These are phyloP conservation scores for Drosophila nr. perissopoda DNA, from an alignment of 2,888 invertebrate species.

Conservation along the genomic window DNA sequence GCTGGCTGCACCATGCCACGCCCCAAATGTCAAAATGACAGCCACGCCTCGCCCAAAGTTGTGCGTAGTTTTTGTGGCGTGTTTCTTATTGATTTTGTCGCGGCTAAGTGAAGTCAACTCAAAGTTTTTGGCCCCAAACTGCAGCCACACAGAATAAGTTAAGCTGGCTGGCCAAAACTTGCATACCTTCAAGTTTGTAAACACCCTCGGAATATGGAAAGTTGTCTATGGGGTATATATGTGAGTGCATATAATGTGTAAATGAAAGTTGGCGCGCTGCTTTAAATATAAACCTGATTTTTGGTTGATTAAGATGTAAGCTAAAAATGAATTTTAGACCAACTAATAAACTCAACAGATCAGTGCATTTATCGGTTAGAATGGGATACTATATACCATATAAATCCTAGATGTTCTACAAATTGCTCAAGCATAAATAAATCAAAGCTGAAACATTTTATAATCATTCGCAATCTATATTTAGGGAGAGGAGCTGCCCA, in stretches of 20 bases:
- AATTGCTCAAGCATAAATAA: neutral
- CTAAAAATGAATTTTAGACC: neutral
- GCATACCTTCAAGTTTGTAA: conserved; percentile 20
- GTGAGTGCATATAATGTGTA: neutral
- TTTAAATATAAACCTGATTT: rapidly evolving
- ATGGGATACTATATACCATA: neutral
- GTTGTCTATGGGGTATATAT: neutral
- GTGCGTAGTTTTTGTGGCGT: conserved; percentile 35
- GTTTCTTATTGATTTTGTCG: conserved; percentile 55
- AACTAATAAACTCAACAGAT: neutral
- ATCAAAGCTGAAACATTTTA: neutral
- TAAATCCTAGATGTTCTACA: neutral
- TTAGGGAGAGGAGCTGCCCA: neutral
- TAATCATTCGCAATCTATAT: neutral
- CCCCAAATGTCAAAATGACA: conserved; percentile 9
- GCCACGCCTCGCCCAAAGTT: conserved; percentile 20
- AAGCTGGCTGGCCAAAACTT: conserved; percentile 19
- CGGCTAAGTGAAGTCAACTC: conserved; percentile 17
- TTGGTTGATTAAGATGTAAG: neutral
- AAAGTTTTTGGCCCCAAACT: conserved; percentile 32
- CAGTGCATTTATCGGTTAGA: neutral
- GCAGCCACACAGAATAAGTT: conserved; percentile 18
- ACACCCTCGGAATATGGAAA: conserved; percentile 4
- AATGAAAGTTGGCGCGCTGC: rapidly evolving
- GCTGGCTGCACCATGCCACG: conserved; percentile 26